Evolutionary conservation across 1,140 invertebrate species (phyloP).

Genomic region (Euwallacea fornicatus): DNA sequence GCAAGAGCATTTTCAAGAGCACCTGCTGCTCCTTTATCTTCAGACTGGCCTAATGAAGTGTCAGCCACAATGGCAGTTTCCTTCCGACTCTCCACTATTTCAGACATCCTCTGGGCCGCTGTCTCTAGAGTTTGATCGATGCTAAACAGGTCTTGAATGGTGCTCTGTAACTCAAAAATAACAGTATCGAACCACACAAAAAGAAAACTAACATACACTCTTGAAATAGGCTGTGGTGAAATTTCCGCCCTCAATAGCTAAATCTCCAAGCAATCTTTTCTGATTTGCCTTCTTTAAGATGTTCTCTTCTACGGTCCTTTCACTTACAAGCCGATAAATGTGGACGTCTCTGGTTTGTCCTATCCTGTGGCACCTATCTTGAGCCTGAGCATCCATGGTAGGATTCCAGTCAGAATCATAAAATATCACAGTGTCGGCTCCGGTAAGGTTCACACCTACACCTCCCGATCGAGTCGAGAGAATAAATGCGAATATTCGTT

Average conservation of each 20-base stretch:
- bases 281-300: constrained; percentile 99
- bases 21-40: constrained; percentile 66
- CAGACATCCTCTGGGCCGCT: constrained; percentile 62
- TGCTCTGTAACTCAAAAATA: constrained; percentile 63
- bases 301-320: constrained; percentile 98
- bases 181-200: neutral
- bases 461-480: constrained; percentile 97
- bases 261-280: constrained; percentile 92
- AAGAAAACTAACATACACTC: constrained; percentile 65
- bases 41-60: constrained; percentile 36
- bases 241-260: constrained; percentile 98
- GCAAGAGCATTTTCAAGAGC: constrained; percentile 82
- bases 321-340: constrained; percentile 96
- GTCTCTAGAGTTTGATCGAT: constrained; percentile 69
- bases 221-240: constrained; percentile 98
- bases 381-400: constrained; percentile 99
- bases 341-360: constrained; percentile 99
- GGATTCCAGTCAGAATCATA: constrained; percentile 99
- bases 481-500: constrained; percentile 96
- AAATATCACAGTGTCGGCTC: constrained; percentile 99
- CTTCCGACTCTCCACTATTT: constrained; percentile 58
- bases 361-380: constrained; percentile 97
- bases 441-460: constrained; percentile 97
- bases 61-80: constrained; percentile 53
- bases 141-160: constrained; percentile 91